phyloP scores from a whole-genome alignment of 1,140 invertebrate genomes.

The Aricia agestis region DNA sequence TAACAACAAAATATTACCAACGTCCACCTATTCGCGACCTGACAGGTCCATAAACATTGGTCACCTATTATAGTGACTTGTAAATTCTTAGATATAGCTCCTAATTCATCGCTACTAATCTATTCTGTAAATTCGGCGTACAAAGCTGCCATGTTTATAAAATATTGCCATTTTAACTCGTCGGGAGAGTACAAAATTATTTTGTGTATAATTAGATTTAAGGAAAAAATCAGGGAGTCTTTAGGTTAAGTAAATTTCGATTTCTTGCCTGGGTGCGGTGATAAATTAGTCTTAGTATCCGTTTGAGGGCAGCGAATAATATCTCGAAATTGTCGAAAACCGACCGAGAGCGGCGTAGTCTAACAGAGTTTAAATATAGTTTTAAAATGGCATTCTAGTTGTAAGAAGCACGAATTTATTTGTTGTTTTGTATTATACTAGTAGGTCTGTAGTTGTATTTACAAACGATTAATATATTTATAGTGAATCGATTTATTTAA shows the following conservation, averaged over 20 bases:
- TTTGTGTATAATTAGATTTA: conserved; percentile 74
- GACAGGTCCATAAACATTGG: conserved; percentile 41
- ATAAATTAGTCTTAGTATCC: conserved; percentile 46
- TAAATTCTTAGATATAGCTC: conserved; percentile 18
- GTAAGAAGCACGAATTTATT: conserved; percentile 74
- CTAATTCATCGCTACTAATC: conserved; percentile 19
- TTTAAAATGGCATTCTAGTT: conserved; percentile 61
- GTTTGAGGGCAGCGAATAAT: conserved; percentile 37
- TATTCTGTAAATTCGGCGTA: conserved; percentile 41
- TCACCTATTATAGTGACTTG: conserved; percentile 21
- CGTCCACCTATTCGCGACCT: conserved; percentile 42
- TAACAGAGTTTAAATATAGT: conserved; percentile 52
- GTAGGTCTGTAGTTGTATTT: conserved; percentile 63
- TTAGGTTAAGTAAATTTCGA: conserved; percentile 61
- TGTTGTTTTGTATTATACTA: conserved; percentile 69
- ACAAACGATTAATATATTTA: conserved; percentile 63
- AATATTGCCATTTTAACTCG: conserved; percentile 70
- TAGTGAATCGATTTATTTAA: conserved; percentile 48
- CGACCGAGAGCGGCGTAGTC: conserved; percentile 26
- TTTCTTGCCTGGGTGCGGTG: conserved; percentile 68
- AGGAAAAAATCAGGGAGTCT: conserved; percentile 73
- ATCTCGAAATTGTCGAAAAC: conserved; percentile 30
- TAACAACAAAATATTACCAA: background rate
- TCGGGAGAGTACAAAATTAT: conserved; percentile 74
- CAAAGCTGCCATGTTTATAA: conserved; percentile 67